Evolutionary conservation across 1,140 invertebrate genomes (phyloP).

Genomic region (Scaptomyza hsui): DNA sequence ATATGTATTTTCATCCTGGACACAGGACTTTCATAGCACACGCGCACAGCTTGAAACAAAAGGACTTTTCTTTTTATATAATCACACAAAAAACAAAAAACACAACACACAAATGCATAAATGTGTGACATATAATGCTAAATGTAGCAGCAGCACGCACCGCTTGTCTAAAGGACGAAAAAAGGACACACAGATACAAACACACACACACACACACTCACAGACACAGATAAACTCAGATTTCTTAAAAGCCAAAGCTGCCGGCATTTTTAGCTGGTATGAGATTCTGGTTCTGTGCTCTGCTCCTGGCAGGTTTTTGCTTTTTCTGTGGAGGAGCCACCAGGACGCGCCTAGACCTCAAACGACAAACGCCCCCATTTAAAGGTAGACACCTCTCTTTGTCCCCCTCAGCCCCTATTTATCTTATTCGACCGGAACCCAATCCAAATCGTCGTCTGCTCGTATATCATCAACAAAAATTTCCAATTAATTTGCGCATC

Average conservation of each 20-base stretch:
- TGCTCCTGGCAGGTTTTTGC: slow-evolving; percentile 6
- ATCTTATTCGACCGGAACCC: slow-evolving; percentile 49
- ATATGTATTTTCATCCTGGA: background rate
- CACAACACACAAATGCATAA: slow-evolving; percentile 27
- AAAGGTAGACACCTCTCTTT: slow-evolving; percentile 50
- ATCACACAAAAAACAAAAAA: slow-evolving; percentile 64
- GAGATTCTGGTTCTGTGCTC: background rate
- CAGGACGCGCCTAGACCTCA: slow-evolving; percentile 61
- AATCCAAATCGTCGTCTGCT: slow-evolving; percentile 50
- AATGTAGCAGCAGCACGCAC: slow-evolving; percentile 42
- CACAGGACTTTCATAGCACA: slow-evolving; percentile 53
- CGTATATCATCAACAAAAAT: slow-evolving; percentile 61
- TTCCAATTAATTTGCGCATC: slow-evolving; percentile 77
- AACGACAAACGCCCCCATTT: slow-evolving; percentile 63
- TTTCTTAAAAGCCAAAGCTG: slow-evolving; percentile 31
- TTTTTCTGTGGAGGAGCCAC: slow-evolving; percentile 5
- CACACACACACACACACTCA: slow-evolving; percentile 1
- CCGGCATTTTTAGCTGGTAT: slow-evolving; percentile 9
- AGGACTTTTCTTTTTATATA: slow-evolving; percentile 77
- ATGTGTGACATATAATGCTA: slow-evolving; percentile 65
- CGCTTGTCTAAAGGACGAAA: slow-evolving; percentile 49
- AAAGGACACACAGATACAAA: slow-evolving; percentile 44
- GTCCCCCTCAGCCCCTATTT: background rate
- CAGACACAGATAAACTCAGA: background rate
- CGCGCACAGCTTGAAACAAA: slow-evolving; percentile 65